Evolutionary conservation across 1,140 invertebrate species (phyloP).

Genomic region (Dufourea novaeangliae): DNA sequence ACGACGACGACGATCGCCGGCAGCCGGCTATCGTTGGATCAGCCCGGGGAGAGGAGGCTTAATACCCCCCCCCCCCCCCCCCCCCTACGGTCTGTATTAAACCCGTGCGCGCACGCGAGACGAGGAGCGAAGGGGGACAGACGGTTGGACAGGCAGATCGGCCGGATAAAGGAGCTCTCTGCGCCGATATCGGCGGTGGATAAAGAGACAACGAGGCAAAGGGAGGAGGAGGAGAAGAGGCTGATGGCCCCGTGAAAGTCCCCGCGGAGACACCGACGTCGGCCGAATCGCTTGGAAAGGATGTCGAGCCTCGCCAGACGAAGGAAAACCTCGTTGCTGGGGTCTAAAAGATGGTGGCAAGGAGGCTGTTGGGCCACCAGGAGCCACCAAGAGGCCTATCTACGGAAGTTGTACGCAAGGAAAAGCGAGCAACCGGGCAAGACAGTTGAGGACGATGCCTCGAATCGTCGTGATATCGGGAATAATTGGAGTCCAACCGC

Average conservation of each 20-base stretch:
- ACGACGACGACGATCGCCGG: slow-evolving; percentile 1
- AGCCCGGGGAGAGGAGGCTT: neutral
- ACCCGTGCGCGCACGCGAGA: too few relatives aligned
- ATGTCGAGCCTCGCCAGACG: slow-evolving; percentile 77
- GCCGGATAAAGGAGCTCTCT: neutral
- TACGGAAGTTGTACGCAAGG: slow-evolving; percentile 76
- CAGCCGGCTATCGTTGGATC: slow-evolving; percentile 5
- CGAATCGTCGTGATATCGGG: slow-evolving; percentile 42
- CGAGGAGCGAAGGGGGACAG: too few relatives aligned
- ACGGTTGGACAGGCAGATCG: too few relatives aligned
- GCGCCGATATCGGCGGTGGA: too few relatives aligned
- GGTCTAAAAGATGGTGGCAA: slow-evolving; percentile 79
- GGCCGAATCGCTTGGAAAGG: slow-evolving; percentile 12
- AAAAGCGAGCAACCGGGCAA: slow-evolving; percentile 68
- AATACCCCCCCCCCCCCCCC: too few relatives aligned
- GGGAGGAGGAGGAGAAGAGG: neutral
- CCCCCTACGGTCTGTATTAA: too few relatives aligned
- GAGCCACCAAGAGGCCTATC: slow-evolving; percentile 79
- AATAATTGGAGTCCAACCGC: slow-evolving; percentile 62
- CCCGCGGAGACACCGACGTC: too few relatives aligned
- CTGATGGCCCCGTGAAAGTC: neutral
- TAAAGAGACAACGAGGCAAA: too few relatives aligned
- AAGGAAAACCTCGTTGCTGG: slow-evolving; percentile 73
- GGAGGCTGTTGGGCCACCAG: slow-evolving; percentile 80
- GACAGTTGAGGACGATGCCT: slow-evolving; percentile 40